These are phyloP conservation scores for Pachyrhynchus sulphureomaculatus DNA, from an alignment of 1,140 invertebrate species.

Conservation along the genomic window DNA sequence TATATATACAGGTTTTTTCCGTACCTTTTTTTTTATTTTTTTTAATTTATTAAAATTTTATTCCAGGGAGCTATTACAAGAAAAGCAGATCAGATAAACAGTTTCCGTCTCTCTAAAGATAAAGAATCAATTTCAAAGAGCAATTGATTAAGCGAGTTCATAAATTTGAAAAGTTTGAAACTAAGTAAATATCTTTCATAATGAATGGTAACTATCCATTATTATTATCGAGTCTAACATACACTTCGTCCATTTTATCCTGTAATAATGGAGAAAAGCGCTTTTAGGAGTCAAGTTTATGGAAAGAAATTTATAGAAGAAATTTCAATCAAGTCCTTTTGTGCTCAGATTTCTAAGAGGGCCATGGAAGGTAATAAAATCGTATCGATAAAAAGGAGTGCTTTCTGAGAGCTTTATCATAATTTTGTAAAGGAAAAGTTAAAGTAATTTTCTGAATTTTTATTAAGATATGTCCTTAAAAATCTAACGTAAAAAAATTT, in stretches of 20 bases:
- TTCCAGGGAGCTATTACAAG: too few species aligned
- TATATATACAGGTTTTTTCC: too few species aligned
- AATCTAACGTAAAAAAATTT: too few species aligned
- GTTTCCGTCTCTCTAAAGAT: too few species aligned
- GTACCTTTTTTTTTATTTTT: too few species aligned
- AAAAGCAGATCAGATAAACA: too few species aligned
- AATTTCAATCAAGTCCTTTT: slow-evolving; percentile 30
- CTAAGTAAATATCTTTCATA: slow-evolving; percentile 15
- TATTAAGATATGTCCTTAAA: background rate
- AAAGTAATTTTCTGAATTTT: slow-evolving; percentile 4
- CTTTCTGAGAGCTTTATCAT: background rate
- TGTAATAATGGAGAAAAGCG: slow-evolving; percentile 19
- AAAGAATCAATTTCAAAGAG: background rate
- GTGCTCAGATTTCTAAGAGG: slow-evolving; percentile 21
- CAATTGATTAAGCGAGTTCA: slow-evolving; percentile 10
- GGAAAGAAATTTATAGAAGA: slow-evolving; percentile 30
- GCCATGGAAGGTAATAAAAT: slow-evolving; percentile 21
- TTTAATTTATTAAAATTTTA: too few species aligned
- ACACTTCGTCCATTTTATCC: slow-evolving; percentile 19
- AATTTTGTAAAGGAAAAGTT: background rate
- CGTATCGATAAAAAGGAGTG: slow-evolving; percentile 23
- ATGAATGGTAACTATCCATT: slow-evolving; percentile 25
- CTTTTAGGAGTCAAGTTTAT: slow-evolving; percentile 23
- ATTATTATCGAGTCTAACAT: slow-evolving; percentile 25
- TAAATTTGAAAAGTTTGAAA: slow-evolving; percentile 21